phyloP scores from a whole-genome alignment of 1,140 invertebrate species.

The Zaprionus africanus region DNA sequence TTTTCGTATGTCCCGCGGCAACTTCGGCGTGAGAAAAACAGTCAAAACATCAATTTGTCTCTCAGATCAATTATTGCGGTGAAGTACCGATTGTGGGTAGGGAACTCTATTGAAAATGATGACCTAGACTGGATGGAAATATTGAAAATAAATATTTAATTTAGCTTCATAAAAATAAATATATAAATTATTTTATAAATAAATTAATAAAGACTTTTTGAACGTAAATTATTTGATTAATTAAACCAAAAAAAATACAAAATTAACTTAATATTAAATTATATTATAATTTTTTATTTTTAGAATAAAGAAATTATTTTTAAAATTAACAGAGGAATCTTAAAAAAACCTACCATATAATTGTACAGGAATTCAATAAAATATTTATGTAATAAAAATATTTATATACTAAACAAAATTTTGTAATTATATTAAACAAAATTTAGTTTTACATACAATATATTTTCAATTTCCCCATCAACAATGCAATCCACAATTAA shows the following conservation, averaged over 20 bases:
- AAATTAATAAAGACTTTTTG: not conserved
- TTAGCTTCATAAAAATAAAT: not conserved
- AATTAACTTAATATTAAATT: too few species aligned
- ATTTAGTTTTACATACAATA: not conserved
- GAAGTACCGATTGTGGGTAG: not conserved
- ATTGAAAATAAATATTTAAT: not conserved
- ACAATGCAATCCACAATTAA: not conserved
- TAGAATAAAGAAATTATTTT: too few species aligned
- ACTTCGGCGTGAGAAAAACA: conserved; percentile 31
- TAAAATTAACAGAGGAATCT: too few species aligned
- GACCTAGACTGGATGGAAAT: not conserved
- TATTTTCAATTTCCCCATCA: not conserved
- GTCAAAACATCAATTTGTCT: conserved; percentile 8
- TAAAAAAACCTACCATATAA: too few species aligned
- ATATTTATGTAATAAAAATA: not conserved
- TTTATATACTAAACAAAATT: not conserved
- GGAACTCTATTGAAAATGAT: not conserved
- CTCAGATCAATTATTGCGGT: conserved; percentile 2
- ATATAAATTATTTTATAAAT: not conserved
- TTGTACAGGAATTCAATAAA: too few species aligned
- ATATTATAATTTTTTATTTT: too few species aligned
- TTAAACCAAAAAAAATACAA: not conserved
- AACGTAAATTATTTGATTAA: not conserved
- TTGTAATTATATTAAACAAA: not conserved
- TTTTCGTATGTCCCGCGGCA: conserved; percentile 31